Conservation (phyloP, 2,888 invertebrate genomes). For the Hirtodrosophila confusa region DNA sequence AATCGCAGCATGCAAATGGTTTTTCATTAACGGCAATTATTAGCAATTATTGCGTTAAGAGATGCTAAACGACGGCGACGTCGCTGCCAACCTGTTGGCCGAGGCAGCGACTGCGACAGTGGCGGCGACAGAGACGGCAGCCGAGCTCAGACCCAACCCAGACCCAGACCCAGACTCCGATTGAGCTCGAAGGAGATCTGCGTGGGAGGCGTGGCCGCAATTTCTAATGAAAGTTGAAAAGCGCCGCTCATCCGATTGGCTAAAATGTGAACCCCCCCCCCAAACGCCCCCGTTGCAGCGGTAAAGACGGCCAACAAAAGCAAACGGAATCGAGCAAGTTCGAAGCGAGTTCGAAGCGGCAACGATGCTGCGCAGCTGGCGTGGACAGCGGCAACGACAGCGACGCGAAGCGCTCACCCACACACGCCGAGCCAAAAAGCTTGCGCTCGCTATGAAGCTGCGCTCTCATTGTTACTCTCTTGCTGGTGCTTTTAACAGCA, state of each 20-base stretch:
- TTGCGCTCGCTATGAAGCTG: slow-evolving; percentile 31
- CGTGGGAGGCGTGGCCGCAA: slow-evolving; percentile 37
- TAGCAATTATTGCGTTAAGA: slow-evolving; percentile 58
- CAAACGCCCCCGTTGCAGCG: slow-evolving; percentile 9
- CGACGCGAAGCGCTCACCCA: slow-evolving; percentile 39
- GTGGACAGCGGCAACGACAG: slow-evolving; percentile 7
- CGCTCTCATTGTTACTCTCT: slow-evolving; percentile 15
- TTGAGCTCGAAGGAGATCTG: slow-evolving; percentile 48
- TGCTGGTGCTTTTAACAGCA: not conserved
- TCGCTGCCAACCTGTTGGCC: slow-evolving; percentile 32
- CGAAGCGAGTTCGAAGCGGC: slow-evolving; percentile 54
- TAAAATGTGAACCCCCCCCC: slow-evolving; percentile 31
- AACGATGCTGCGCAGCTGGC: slow-evolving; percentile 50
- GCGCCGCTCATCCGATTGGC: slow-evolving; percentile 65
- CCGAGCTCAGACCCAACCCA: too few relatives aligned
- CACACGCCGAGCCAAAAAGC: slow-evolving; percentile 38
- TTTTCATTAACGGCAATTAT: slow-evolving; percentile 67
- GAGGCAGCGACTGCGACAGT: slow-evolving; percentile 18
- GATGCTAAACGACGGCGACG: slow-evolving; percentile 48
- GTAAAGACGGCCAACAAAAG: slow-evolving; percentile 12
- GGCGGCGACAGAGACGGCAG: not conserved
- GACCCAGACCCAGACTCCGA: slow-evolving; percentile 3
- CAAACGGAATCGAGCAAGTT: slow-evolving; percentile 55
- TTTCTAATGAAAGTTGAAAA: slow-evolving; percentile 76
- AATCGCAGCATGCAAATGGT: slow-evolving; percentile 55